phyloP scores from a whole-genome alignment of 2,113 vertebrate species.

The Corythornis cristatus region DNA sequence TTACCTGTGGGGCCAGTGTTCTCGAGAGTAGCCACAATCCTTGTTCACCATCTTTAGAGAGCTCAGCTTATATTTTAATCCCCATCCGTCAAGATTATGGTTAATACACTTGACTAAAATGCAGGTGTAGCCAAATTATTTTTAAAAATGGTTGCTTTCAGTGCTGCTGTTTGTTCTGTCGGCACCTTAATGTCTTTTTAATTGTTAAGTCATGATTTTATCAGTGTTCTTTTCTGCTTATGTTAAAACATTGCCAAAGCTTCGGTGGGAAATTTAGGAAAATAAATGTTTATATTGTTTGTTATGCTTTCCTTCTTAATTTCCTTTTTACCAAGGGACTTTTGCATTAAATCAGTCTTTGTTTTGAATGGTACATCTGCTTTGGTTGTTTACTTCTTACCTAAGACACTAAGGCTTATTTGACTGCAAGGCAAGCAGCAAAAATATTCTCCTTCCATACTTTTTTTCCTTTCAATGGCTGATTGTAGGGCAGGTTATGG shows the following conservation, averaged over 20 bases:
- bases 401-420: background rate
- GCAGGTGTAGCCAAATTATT: background rate
- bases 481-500: background rate
- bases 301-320: background rate
- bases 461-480: background rate
- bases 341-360: background rate
- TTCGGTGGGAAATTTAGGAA: background rate
- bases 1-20: background rate
- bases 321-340: background rate
- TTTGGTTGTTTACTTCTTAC: background rate
- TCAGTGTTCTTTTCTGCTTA: background rate
- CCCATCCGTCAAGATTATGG: background rate
- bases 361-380: background rate
- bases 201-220: background rate
- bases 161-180: background rate
- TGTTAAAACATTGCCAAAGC: background rate
- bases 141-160: background rate
- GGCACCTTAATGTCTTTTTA: background rate
- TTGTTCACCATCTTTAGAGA: background rate
- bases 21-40: background rate
- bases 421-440: background rate
- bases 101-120: background rate
- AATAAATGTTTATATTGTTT: background rate
- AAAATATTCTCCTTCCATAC: background rate
- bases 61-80: background rate